Evolutionary conservation across 2,113 vertebrate genomes (phyloP).

Genomic region (Rutilus rutilus): DNA sequence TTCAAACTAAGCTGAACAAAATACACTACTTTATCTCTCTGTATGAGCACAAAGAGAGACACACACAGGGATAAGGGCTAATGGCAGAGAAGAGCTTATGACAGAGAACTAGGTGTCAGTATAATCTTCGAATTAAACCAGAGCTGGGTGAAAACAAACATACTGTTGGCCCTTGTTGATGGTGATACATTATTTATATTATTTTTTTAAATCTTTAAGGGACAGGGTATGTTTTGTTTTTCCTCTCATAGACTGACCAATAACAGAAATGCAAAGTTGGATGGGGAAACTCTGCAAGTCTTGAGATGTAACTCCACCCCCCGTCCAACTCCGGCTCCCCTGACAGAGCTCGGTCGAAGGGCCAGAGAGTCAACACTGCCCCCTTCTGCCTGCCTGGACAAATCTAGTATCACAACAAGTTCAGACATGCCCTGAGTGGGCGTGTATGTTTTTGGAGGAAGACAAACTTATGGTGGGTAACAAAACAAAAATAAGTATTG

Average conservation of each 20-base stretch:
- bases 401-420: constrained; percentile 47
- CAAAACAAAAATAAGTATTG: neutral
- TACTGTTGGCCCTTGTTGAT: neutral
- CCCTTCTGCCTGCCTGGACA: constrained; percentile 64
- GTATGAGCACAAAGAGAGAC: constrained; percentile 44
- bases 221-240: neutral
- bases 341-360: neutral
- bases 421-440: constrained; percentile 48
- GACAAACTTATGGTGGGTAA: neutral
- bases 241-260: neutral
- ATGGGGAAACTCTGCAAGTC: neutral
- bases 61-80: neutral
- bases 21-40: constrained; percentile 46
- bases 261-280: constrained; percentile 2
- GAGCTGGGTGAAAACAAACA: neutral
- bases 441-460: constrained; percentile 12
- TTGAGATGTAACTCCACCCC: constrained; percentile 47
- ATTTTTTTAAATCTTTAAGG: neutral
- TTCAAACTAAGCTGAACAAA: constrained; percentile 52
- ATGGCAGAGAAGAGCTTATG: neutral
- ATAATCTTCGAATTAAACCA: neutral
- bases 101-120: constrained; percentile 20
- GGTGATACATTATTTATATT: neutral
- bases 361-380: constrained; percentile 67
- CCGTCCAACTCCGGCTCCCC: neutral